A percentile compares a stretch with the other conserved stretches of the same genome.
These are phyloP conservation scores for Trachelus tabidus DNA, from an alignment of 2,888 invertebrate genomes.

Conservation along the genomic window DNA sequence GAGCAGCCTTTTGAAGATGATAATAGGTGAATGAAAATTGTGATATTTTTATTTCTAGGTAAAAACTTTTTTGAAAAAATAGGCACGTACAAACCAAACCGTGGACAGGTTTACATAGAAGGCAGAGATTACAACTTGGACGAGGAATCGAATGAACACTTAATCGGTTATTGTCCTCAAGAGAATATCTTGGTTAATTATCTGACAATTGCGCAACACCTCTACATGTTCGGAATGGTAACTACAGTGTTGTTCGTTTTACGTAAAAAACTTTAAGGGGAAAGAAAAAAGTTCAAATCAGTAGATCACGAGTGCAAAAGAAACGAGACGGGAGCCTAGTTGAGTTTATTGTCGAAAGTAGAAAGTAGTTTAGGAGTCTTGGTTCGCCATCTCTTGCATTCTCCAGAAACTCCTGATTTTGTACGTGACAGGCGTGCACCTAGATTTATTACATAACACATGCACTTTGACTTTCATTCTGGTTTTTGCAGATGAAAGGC, in stretches of 20 bases:
- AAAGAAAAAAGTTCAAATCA: background rate
- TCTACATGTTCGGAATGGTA: conserved; percentile 39
- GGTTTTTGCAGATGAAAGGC: conserved; percentile 29
- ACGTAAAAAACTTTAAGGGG: background rate
- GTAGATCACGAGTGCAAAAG: background rate
- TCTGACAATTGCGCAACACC: conserved; percentile 30
- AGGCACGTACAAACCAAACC: conserved; percentile 36
- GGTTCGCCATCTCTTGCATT: background rate
- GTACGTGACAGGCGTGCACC: background rate
- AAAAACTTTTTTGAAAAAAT: background rate
- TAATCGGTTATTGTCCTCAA: conserved; percentile 38
- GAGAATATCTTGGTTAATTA: conserved; percentile 39
- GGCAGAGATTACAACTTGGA: conserved; percentile 24
- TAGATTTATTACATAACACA: background rate
- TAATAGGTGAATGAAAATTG: conserved; percentile 23
- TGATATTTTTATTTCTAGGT: too few relatives aligned
- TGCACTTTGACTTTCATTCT: background rate
- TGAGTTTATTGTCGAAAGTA: background rate
- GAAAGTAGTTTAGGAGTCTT: background rate
- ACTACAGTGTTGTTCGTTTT: background rate
- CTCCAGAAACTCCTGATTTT: background rate
- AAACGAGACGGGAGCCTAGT: background rate
- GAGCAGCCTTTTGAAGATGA: conserved; percentile 36
- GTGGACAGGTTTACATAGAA: conserved; percentile 31
- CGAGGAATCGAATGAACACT: conserved; percentile 1